These are phyloP conservation scores for Drosophila trapezifrons DNA, from an alignment of 1,140 invertebrate genomes.

Conservation along the genomic window DNA sequence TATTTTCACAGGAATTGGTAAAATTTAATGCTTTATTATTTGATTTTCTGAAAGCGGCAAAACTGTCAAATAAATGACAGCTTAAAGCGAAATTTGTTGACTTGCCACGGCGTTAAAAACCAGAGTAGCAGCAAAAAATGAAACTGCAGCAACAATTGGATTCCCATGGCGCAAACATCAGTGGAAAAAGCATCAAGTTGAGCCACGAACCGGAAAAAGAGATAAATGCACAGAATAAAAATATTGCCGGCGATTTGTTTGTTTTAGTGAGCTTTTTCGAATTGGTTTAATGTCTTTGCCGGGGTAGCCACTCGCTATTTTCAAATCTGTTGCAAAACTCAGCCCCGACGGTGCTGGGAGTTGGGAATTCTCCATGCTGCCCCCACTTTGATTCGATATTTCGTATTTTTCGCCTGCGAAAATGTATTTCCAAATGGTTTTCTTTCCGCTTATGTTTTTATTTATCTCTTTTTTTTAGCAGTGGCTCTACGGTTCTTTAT, in stretches of 20 bases:
- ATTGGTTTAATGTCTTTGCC: conserved; percentile 37
- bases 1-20: too few species aligned
- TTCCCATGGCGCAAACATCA: conserved; percentile 8
- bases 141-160: conserved; percentile 33
- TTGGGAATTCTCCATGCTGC: conserved; percentile 20
- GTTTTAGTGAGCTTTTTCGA: conserved; percentile 9
- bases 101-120: conserved; percentile 17
- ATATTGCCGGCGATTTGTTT: conserved; percentile 47
- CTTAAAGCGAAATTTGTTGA: conserved; percentile 33
- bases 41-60: neutral
- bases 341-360: conserved; percentile 6
- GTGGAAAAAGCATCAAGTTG: conserved; percentile 33
- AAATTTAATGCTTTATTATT: too few species aligned
- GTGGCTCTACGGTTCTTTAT: conserved; percentile 3
- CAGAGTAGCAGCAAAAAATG: conserved; percentile 6
- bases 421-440: conserved; percentile 43
- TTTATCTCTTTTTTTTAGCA: conserved; percentile 31
- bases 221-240: conserved; percentile 28
- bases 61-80: neutral
- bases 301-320: conserved; percentile 31
- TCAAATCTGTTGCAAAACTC: conserved; percentile 31
- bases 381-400: conserved; percentile 20
- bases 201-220: conserved; percentile 19
- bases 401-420: conserved; percentile 13
- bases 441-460: conserved; percentile 32